Base-by-base conservation (phyloP, 2,113 vertebrate species). In the Alethe castanea region DNA sequence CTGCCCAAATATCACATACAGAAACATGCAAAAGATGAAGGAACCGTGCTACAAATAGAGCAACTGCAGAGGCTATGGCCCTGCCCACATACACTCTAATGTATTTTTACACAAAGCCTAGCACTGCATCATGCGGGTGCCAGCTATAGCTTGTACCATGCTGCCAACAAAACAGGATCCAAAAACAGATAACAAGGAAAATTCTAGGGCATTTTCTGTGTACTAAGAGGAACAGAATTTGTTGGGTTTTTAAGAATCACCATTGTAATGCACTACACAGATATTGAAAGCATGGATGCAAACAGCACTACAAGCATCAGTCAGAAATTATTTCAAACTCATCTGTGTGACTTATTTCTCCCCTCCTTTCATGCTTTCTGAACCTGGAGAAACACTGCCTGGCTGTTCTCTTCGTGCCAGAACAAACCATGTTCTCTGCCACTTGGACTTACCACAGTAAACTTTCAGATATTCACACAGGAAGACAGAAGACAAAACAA, bases 31-130 rank as follows among this genome's bases (percentile, higher is more conserved):
- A 80, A 91, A 94, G 73, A 84, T n/a, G 95, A 91, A 92, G 69
- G 59, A 92, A n/a, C 81, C 44, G 11, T 85, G 89, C 96, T 81
- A 95, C 94, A 95, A 97, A 97, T 35, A 89, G 77, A 94, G 91
- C 93, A 96, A 94, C 89, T 91, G 93, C 94, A 97, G 95, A 92
- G 86, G 70, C 81, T 92, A 76, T 0, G 3, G 95, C 61, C 61
- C 57, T 91, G 79, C 93, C 88, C 72, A 92, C 88, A 90, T 64
- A 71, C 52, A 19, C 66, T 71, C 70, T 4, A 18, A 1, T 47
- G 77, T 90, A 86, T 95, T 94, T 96, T 95, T 91, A 96, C 83
- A 92, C 89, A 84, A 94, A 94, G 92, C 91, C 83, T 73, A 88
- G 82, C 91, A 83, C 76, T 67, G 91, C 66, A 44, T 42, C 81